Percentiles rank a stretch among this genome's conserved stretches.
Evolutionary conservation across 2,797 vertebrate genomes (phyloP).

Genomic region (Forpus xanthops): DNA sequence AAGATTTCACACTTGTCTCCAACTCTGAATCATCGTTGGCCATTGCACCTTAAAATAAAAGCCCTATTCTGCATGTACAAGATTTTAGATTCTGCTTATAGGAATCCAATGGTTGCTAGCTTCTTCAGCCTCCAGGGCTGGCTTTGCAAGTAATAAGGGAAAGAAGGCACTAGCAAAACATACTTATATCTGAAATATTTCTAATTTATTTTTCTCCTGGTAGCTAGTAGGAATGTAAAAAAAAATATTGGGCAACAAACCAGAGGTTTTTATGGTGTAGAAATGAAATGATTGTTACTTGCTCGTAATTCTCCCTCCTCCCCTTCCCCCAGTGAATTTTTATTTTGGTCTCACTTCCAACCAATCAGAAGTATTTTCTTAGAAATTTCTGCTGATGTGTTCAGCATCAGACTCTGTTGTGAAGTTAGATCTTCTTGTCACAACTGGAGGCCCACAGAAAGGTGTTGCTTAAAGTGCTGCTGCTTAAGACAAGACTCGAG

Average conservation of each 20-base stretch:
- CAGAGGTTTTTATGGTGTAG: background rate
- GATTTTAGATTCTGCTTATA: background rate
- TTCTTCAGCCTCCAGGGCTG: background rate
- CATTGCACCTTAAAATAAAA: background rate
- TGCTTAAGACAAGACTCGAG: background rate
- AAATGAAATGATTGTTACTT: background rate
- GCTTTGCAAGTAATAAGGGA: background rate
- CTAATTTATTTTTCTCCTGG: background rate
- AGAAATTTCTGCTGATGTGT: background rate
- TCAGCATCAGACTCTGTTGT: background rate
- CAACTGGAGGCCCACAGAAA: background rate
- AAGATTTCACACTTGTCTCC: background rate
- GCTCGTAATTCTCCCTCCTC: background rate
- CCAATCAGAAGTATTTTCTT: background rate
- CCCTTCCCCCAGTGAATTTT: background rate
- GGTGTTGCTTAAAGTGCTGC: background rate
- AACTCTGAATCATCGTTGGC: background rate
- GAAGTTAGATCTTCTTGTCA: background rate
- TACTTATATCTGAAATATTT: background rate
- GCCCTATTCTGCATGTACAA: background rate
- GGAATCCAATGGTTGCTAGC: background rate
- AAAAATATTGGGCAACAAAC: background rate
- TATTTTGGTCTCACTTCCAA: background rate
- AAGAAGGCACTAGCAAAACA: background rate
- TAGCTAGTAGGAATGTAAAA: background rate